Evolutionary conservation across 1,140 invertebrate species (phyloP), one percentile per base, ranked within the genome.

Genomic region (Metaphire vulgaris): DNA sequence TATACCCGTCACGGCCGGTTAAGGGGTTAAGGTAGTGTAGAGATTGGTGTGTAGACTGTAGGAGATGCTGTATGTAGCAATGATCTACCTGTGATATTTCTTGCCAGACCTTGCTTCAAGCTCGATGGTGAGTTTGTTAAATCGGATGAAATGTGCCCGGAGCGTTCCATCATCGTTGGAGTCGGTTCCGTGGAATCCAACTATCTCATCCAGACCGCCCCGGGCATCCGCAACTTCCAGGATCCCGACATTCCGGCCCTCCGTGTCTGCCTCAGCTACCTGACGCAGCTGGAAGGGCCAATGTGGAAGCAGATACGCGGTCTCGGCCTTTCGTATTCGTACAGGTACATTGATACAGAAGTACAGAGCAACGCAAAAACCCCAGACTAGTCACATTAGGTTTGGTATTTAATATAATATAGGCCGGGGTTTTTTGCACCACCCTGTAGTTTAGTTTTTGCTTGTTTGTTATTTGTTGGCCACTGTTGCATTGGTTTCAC

Each of bases 271-370:
- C 87, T 95, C 68, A 92, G 95, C 83, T 96, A 96, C 86, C 89
- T 96, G 66, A 92, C 89, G 16, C 94, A 96, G 87, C 87, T 91
- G 0, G 93, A 96, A 90, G 94, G 95, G 41, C 93, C 94, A 33
- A 90, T 96, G 89, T 96, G 93, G 92, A 89, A 89, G 75, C 89
- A 91, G 82, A 91, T 96, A 76, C 88, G 94, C 81, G 94, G 94
- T 32, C 89, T 90, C 79, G 94, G 94, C 6, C 88, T 94, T n/a
- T 89, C 93, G 0, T 97, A 97, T 85, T 87, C 89, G 66, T 94
- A 91, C 86, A 88, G 81, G 85, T 86, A 78, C 72, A 75, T 77
- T 16, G 14, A 31, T n/a, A n/a, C n/a, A n/a, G n/a, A n/a, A n/a
- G n/a, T n/a, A n/a, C n/a, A n/a, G n/a, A n/a, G n/a, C n/a, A n/a